A percentile compares a stretch with the other conserved stretches of the same genome.
Conservation (phyloP, 2,888 invertebrate genomes). For the Pyralis farinalis region DNA sequence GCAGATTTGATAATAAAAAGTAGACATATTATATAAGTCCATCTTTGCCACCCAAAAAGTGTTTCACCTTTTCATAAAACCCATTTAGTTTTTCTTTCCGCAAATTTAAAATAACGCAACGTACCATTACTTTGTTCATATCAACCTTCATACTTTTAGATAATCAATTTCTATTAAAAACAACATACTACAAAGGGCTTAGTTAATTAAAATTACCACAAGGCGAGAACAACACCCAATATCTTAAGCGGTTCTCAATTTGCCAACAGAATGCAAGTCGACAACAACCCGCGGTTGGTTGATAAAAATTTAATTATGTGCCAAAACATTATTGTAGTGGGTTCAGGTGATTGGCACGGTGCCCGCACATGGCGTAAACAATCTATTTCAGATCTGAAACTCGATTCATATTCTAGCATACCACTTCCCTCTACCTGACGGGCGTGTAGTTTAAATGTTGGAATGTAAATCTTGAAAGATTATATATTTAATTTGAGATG, state of each 20-base stretch:
- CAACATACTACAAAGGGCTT: too few species aligned
- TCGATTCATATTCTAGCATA: slow-evolving; percentile 57
- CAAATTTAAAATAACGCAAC: too few species aligned
- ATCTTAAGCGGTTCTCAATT: slow-evolving; percentile 6
- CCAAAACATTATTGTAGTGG: slow-evolving; percentile 61
- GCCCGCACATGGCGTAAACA: slow-evolving; percentile 75
- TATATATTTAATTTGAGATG: too few species aligned
- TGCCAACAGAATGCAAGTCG: slow-evolving; percentile 31
- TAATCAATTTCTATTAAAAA: too few species aligned
- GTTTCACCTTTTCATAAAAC: too few species aligned
- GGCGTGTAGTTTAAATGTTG: slow-evolving; percentile 20
- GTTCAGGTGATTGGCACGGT: slow-evolving; percentile 69
- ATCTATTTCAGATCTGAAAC: slow-evolving; percentile 73
- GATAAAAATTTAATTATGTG: slow-evolving; percentile 62
- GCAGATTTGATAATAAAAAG: too few species aligned
- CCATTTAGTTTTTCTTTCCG: too few species aligned
- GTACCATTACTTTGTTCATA: too few species aligned
- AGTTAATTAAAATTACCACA: neutral
- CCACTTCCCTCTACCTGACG: slow-evolving; percentile 34
- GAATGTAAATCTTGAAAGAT: neutral
- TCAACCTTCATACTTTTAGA: too few species aligned
- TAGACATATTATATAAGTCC: too few species aligned
- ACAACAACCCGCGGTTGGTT: slow-evolving; percentile 27
- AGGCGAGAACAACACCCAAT: neutral
- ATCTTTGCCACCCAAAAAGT: too few species aligned